These are phyloP conservation scores for Drosophila testacea DNA, from an alignment of 2,888 invertebrate genomes.

Conservation along the genomic window DNA sequence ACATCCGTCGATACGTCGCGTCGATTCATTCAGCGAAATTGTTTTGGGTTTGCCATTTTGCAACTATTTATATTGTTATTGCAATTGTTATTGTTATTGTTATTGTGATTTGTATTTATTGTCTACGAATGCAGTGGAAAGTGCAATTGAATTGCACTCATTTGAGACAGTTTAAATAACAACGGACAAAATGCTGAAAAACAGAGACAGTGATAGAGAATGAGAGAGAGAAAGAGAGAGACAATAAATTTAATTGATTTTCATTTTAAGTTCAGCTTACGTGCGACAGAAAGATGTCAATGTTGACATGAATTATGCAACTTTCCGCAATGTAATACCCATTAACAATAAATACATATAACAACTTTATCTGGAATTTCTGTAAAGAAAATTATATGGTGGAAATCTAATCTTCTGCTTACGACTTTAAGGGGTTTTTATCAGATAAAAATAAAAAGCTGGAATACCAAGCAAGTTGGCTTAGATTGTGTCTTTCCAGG, in stretches of 20 bases:
- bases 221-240: background rate
- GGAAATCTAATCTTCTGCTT: background rate
- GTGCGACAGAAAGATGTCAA: slow-evolving; percentile 12
- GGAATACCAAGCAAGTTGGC: background rate
- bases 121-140: slow-evolving; percentile 26
- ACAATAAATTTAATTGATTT: slow-evolving; percentile 19
- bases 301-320: slow-evolving; percentile 7
- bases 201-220: background rate
- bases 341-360: background rate
- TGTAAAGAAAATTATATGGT: background rate
- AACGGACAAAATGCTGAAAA: background rate
- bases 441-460: background rate
- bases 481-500: too few species aligned
- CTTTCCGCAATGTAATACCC: slow-evolving; percentile 2
- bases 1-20: background rate
- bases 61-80: slow-evolving; percentile 40
- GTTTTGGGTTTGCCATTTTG: slow-evolving; percentile 41
- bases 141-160: slow-evolving; percentile 26
- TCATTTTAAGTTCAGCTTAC: slow-evolving; percentile 22
- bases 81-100: slow-evolving; percentile 20
- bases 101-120: slow-evolving; percentile 29
- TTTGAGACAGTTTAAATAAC: slow-evolving; percentile 21
- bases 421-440: background rate
- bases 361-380: slow-evolving; percentile 3
- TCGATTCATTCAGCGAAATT: slow-evolving; percentile 55